Conservation (phyloP, 1,140 invertebrate species). For the Lordiphosa collinella region DNA sequence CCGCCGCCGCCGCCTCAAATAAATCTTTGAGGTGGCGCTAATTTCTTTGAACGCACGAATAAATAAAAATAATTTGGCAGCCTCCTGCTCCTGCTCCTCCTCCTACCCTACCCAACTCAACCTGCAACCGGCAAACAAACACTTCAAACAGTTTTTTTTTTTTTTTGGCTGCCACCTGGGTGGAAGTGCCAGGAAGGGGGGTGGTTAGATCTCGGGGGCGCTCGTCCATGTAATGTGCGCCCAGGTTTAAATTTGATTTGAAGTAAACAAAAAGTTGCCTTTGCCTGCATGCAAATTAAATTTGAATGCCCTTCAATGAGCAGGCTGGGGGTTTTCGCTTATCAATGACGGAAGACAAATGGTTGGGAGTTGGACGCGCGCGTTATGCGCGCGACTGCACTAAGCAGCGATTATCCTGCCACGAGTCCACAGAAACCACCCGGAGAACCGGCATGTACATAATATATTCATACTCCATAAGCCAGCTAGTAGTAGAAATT, state of each 20-base stretch:
- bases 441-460: slow-evolving; percentile 32
- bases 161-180: slow-evolving; percentile 32
- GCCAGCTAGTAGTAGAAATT: slow-evolving; percentile 54
- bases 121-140: not conserved
- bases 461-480: slow-evolving; percentile 70
- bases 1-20: not conserved
- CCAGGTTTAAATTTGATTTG: slow-evolving; percentile 50
- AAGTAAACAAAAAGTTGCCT: slow-evolving; percentile 61
- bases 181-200: not conserved
- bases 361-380: slow-evolving; percentile 39
- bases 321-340: slow-evolving; percentile 19
- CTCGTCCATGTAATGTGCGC: slow-evolving; percentile 6
- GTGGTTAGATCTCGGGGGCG: not conserved
- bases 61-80: slow-evolving; percentile 70
- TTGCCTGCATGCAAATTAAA: slow-evolving; percentile 73
- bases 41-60: slow-evolving; percentile 66
- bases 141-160: slow-evolving; percentile 74
- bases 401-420: slow-evolving; percentile 71
- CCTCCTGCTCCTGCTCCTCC: not conserved
- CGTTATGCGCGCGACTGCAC: slow-evolving; percentile 64
- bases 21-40: slow-evolving; percentile 35
- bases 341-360: slow-evolving; percentile 57
- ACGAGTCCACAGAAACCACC: slow-evolving; percentile 30
- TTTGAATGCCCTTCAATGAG: slow-evolving; percentile 72
- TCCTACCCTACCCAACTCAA: no score